Evolutionary conservation across 2,888 invertebrate species (phyloP), one percentile per base, ranked within the genome.

Genomic region (Incurvaria masculella): DNA sequence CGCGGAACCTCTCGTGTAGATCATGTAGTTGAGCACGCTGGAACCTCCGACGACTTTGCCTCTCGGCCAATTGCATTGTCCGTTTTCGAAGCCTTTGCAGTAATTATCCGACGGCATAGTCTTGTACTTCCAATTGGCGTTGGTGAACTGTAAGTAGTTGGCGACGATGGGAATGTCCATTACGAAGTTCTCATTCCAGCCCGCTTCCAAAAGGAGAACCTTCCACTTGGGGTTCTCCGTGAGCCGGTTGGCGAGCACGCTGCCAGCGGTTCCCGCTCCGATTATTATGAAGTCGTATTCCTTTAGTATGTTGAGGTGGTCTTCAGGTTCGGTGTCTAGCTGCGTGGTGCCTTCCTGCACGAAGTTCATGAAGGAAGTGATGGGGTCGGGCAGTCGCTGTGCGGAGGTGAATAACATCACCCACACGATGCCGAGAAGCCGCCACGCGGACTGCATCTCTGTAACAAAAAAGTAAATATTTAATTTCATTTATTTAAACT

Each of bases 21-120:
- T 84, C 91, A 94, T 91, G 57, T 86, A 87, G 62, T 93, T 93
- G 10, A 92, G 71, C 0, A 88, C 85, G 52, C 88, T 88, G 8
- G 86, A 86, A 2, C 94, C 94, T 5, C 94, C 94, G 61, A 94
- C 80, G 0, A 89, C 88, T 65, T 88, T 91, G 2, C 92, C 93
- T 51, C 88, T 73, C 0, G 91, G 91, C 86, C 86, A 91, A 56
- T 87, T 84, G 63, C 91, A 90, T 51, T 85, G 85, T 54, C 81
- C 80, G 54, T 88, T 84, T 54, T 85, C 84, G 78, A 91, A 86
- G 5, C 89, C 91, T 19, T 86, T 76, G 59, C 91, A 91, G 55
- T 85, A 87, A 46, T 72, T 81, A 41, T 81, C 76, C 14, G 89
- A 90, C 0, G 91, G 87, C 62, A 88, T 86, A 0, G 91, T 91